Conservation (phyloP, 2,797 vertebrate genomes). For the Bucorvus abyssinicus region DNA sequence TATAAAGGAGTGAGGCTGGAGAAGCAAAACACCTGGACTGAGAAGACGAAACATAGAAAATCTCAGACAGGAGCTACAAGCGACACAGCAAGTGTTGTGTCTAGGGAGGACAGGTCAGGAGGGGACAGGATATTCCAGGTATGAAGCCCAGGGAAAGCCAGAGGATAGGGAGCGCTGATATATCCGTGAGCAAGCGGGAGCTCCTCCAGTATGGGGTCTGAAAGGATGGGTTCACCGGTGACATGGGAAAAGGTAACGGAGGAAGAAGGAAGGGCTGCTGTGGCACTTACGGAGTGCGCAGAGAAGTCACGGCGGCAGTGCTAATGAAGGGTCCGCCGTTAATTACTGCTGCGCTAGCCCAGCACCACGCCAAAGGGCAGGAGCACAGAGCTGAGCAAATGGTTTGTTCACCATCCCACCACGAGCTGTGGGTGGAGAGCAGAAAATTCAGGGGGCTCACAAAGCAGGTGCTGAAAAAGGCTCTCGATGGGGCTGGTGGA, state of each 20-base stretch:
- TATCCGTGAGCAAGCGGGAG: neutral
- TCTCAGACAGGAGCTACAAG: constrained; percentile 6
- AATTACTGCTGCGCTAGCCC: neutral
- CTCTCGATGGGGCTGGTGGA: neutral
- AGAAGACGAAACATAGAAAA: constrained; percentile 12
- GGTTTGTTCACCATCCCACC: neutral
- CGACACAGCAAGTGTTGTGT: neutral
- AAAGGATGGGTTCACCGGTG: constrained; percentile 5
- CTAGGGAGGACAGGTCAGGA: neutral
- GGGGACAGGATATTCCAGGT: neutral
- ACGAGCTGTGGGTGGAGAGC: neutral
- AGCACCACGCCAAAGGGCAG: neutral
- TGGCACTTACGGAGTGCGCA: neutral
- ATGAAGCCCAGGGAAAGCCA: constrained; percentile 25
- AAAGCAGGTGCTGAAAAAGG: neutral
- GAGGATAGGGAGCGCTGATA: constrained; percentile 5
- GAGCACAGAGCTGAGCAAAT: neutral
- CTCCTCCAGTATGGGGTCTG: constrained; percentile 1
- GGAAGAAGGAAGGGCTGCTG: neutral
- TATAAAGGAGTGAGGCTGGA: neutral
- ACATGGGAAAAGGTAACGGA: neutral
- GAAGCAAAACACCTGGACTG: neutral
- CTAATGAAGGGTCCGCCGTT: neutral
- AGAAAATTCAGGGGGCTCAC: neutral
- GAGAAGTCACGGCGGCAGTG: neutral